A percentile compares a stretch with the other conserved stretches of the same genome.
Conservation (phyloP, 2,888 invertebrate genomes). For the Eupeodes luniger region DNA sequence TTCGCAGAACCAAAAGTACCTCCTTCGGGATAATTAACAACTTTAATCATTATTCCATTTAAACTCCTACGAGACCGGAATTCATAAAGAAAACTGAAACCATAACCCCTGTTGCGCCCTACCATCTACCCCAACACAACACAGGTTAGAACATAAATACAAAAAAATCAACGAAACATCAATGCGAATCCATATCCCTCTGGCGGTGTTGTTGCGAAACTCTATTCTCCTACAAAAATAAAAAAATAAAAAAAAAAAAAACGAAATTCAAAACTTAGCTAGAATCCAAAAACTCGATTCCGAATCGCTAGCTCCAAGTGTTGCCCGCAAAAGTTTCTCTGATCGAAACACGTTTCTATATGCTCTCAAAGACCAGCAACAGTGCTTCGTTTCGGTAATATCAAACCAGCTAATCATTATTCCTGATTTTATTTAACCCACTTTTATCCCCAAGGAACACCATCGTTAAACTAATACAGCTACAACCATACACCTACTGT, state of each 20-base stretch:
- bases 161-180: conserved; percentile 22
- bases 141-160: neutral
- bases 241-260: neutral
- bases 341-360: neutral
- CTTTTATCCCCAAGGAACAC: conserved; percentile 38
- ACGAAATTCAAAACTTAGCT: conserved; percentile 34
- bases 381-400: conserved; percentile 37
- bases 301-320: conserved; percentile 66
- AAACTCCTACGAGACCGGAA: conserved; percentile 73
- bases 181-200: conserved; percentile 46
- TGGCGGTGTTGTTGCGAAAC: conserved; percentile 25
- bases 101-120: neutral
- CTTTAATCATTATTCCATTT: conserved; percentile 76
- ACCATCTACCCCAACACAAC: no score
- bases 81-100: conserved; percentile 52
- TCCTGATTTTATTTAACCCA: conserved; percentile 73
- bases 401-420: conserved; percentile 69
- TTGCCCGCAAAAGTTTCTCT: conserved; percentile 59
- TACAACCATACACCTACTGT: neutral
- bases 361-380: conserved; percentile 43
- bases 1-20: conserved; percentile 53
- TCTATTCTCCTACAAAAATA: neutral
- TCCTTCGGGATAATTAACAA: conserved; percentile 75
- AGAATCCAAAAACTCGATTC: conserved; percentile 59
- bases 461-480: neutral